These are phyloP conservation scores for Calosoma granatense DNA, from an alignment of 1,140 invertebrate genomes.

Conservation along the genomic window DNA sequence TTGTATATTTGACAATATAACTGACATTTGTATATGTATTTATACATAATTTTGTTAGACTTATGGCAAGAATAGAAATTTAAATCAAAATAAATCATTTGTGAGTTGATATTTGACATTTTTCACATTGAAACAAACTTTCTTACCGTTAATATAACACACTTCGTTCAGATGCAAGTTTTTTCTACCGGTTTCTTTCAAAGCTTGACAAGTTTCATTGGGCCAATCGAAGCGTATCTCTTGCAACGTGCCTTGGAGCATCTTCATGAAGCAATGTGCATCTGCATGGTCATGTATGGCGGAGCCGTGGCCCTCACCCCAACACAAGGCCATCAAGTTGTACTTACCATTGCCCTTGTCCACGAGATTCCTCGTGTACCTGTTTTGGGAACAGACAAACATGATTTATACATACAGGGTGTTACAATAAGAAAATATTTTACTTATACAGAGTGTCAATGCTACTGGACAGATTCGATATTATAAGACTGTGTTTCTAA, in stretches of 20 bases:
- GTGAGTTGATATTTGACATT: too few species aligned
- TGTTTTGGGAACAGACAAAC: too few species aligned
- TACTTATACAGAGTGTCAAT: too few species aligned
- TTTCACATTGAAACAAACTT: too few species aligned
- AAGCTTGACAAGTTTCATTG: constrained; percentile 32
- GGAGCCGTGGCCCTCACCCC: constrained; percentile 91
- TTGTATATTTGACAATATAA: too few species aligned
- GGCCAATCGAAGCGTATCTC: constrained; percentile 73
- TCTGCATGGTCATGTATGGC: constrained; percentile 95
- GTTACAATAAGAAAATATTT: too few species aligned
- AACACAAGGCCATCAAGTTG: constrained; percentile 95
- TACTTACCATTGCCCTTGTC: constrained; percentile 94
- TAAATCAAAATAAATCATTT: too few species aligned
- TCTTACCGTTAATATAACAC: constrained; percentile 93
- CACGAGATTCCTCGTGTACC: constrained; percentile 89
- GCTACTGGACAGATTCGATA: too few species aligned
- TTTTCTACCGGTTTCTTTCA: constrained; percentile 52
- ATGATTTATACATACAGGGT: constrained; percentile 5
- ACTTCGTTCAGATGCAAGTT: constrained; percentile 65
- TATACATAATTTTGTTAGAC: too few species aligned
- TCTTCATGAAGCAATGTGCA: constrained; percentile 97
- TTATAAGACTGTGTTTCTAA: too few species aligned
- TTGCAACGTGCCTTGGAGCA: constrained; percentile 58
- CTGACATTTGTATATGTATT: too few species aligned
- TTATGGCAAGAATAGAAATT: too few species aligned